These are phyloP conservation scores for Netelia virgata DNA, from an alignment of 2,888 invertebrate species.

Conservation along the genomic window DNA sequence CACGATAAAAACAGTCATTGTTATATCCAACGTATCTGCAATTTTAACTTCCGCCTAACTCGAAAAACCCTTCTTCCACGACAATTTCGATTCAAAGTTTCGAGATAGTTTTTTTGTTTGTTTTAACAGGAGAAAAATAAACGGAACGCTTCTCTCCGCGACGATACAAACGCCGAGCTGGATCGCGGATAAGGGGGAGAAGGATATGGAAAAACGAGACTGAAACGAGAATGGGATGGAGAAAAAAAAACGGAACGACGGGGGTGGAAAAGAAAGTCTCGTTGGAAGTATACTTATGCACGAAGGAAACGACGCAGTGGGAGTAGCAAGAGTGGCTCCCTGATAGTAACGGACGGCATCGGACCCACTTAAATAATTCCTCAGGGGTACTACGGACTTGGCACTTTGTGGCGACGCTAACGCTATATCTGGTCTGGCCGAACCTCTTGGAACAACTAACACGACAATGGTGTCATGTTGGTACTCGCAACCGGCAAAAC, in stretches of 20 bases:
- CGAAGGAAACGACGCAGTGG: constrained; percentile 16
- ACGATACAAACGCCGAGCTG: no score
- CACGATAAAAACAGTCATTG: no score
- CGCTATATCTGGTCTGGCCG: constrained; percentile 18
- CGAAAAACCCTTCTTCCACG: not conserved
- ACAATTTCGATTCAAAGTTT: not conserved
- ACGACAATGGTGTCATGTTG: constrained; percentile 43
- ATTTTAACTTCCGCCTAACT: no score
- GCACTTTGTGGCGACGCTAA: constrained; percentile 10
- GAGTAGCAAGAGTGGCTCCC: constrained; percentile 4
- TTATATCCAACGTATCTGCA: no score
- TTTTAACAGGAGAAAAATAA: no score
- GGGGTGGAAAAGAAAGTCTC: no score
- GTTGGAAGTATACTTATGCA: constrained; percentile 24
- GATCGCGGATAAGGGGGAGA: no score
- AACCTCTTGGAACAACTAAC: constrained; percentile 27
- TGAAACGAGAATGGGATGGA: no score
- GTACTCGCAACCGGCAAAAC: constrained; percentile 28
- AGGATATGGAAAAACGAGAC: no score
- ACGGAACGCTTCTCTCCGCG: no score
- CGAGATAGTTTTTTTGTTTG: not conserved
- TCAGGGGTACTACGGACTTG: constrained; percentile 25
- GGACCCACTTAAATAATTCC: constrained; percentile 56
- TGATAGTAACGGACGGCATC: constrained; percentile 41
- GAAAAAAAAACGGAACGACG: not conserved